These are phyloP conservation scores for Sminthopsis crassicaudata DNA, from an alignment of 2,113 vertebrate genomes.

Conservation along the genomic window DNA sequence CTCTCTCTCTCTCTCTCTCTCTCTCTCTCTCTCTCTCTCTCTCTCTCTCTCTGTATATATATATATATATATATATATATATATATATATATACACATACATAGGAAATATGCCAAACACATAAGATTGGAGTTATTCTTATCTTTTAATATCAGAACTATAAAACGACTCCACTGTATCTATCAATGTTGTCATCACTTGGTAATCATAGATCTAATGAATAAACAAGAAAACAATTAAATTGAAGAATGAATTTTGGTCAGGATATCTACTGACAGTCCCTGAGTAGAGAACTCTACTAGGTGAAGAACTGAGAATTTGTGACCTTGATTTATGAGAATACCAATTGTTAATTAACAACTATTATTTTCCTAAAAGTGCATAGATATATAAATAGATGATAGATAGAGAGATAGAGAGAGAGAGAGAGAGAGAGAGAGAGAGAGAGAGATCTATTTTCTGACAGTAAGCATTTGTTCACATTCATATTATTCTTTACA, in stretches of 20 bases:
- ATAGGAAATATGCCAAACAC: background rate
- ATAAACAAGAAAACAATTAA: conserved; percentile 20
- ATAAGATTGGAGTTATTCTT: background rate
- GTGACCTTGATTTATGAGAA: conserved; percentile 21
- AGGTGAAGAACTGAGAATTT: conserved; percentile 14
- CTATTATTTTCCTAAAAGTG: background rate
- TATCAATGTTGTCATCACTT: conserved; percentile 33
- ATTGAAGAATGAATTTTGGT: background rate
- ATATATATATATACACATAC: background rate
- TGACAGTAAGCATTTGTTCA: conserved; percentile 10
- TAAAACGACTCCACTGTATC: background rate
- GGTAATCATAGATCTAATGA: background rate
- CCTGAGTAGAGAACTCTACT: conserved; percentile 39
- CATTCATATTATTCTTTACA: background rate
- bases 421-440: background rate
- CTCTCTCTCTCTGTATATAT: too few species aligned
- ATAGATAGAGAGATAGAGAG: too few species aligned
- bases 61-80: too few species aligned
- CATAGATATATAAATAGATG: background rate
- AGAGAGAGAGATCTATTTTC: background rate
- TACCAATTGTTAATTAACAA: conserved; percentile 7
- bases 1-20: too few species aligned
- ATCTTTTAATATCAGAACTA: background rate
- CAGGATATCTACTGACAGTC: background rate
- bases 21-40: too few species aligned